Evolutionary conservation across 2,113 vertebrate species (phyloP), one percentile per base, ranked within the genome.

Genomic region (Thalassarche chlororhynchos): DNA sequence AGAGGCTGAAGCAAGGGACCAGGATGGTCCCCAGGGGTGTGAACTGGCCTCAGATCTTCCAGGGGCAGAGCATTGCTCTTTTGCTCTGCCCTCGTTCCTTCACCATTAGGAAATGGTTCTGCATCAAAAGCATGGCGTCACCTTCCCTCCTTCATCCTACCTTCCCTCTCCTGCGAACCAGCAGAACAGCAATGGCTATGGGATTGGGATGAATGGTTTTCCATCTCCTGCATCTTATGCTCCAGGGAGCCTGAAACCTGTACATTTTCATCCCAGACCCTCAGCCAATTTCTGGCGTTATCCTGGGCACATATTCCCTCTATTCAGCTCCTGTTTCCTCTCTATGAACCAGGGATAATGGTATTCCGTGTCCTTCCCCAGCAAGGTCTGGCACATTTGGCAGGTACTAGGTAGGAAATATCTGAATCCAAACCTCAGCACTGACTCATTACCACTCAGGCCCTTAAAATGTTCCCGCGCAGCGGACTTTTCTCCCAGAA

Each of bases 401-500:
- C 68, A 80, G 44, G 32, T 88, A 29, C 11, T 52, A 32, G 25
- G 51, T 75, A 89, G 29, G 72, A 94, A 87, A 51, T 40, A 81
- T 57, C 34, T 92, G 76, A 88, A 68, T 84, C 42, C 80, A 95
- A 75, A 95, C 80, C 80, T 89, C 81, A 87, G 69, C 38, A 44
- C 38, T 95, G 91, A 95, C 24, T 96, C 84, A 72, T 79, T 85
- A 85, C 52, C 65, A 87, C 57, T 79, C 65, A 89, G 75, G 66
- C 38, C 76, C 25, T 91, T 68, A 87, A 79, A 95, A 78, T n/a
- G 12, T 68, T 94, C 84, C 65, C 0, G 17, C 0, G 17, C 76
- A 51, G 60, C 0, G 0, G 51, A 87, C 72, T 95, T 91, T 75
- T 87, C 80, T 95, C 72, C 60, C 61, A 96, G 89, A 92, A 93